phyloP scores from a whole-genome alignment of 2,888 invertebrate species.

The Horisme vitalbata region DNA sequence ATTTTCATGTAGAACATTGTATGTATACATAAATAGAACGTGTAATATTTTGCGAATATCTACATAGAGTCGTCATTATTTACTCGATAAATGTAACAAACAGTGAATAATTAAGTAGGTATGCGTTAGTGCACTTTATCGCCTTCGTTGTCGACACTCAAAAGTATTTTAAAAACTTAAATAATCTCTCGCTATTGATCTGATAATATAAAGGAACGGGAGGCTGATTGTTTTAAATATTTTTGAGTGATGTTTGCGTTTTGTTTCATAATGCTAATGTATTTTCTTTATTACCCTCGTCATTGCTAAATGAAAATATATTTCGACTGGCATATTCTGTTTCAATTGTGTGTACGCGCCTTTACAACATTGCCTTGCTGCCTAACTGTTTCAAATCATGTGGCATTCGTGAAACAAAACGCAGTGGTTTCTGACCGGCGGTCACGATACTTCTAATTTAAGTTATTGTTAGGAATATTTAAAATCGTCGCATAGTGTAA shows the following conservation, averaged over 20 bases:
- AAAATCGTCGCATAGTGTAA: constrained; percentile 55
- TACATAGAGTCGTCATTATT: constrained; percentile 78
- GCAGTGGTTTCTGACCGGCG: constrained; percentile 54
- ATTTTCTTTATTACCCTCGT: no score
- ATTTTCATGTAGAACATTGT: constrained; percentile 62
- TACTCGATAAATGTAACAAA: constrained; percentile 53
- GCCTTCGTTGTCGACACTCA: constrained; percentile 30
- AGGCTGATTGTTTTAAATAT: constrained; percentile 42
- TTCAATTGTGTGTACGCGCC: constrained; percentile 8
- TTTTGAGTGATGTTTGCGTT: constrained; percentile 42
- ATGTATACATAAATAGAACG: constrained; percentile 51
- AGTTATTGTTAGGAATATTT: constrained; percentile 37
- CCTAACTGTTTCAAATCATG: constrained; percentile 7
- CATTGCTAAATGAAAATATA: no score
- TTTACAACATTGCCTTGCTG: constrained; percentile 14
- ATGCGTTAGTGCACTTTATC: constrained; percentile 24
- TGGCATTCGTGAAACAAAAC: constrained; percentile 28
- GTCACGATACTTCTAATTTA: constrained; percentile 50
- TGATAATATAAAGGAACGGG: constrained; percentile 40
- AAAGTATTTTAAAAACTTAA: constrained; percentile 36
- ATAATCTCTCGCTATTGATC: constrained; percentile 50
- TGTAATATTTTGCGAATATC: constrained; percentile 78
- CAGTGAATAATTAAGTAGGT: constrained; percentile 56
- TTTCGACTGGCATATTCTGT: background rate
- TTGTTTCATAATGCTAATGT: constrained; percentile 21